phyloP scores from a whole-genome alignment of 2,797 vertebrate species.

The Petrocephalus schoutedeni region DNA sequence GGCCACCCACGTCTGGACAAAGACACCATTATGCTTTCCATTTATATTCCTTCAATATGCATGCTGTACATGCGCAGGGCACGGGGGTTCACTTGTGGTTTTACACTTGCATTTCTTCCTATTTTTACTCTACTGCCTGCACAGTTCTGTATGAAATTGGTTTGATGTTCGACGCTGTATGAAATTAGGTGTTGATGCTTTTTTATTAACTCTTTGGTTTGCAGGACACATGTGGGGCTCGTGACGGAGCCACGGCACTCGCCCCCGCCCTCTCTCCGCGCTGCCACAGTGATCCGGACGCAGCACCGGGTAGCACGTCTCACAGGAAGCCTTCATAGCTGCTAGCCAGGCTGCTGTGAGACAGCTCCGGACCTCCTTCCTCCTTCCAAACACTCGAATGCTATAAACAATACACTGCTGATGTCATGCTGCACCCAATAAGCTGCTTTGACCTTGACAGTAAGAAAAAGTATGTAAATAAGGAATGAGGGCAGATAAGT shows the following conservation, averaged over 20 bases:
- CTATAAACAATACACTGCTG: neutral
- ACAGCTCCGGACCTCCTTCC: neutral
- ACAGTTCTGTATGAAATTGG: neutral
- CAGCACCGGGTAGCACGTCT: neutral
- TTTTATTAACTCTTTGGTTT: neutral
- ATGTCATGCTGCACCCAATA: neutral
- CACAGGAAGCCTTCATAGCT: neutral
- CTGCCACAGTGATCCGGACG: neutral
- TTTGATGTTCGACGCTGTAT: too few relatives aligned
- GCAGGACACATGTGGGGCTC: neutral
- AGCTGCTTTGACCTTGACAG: slow-evolving; percentile 1
- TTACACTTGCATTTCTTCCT: neutral
- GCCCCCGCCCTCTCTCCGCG: neutral
- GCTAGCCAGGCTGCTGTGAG: neutral
- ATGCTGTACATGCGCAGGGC: neutral
- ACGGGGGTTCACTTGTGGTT: neutral
- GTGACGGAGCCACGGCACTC: too few relatives aligned
- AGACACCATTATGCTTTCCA: neutral
- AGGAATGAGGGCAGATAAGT: slow-evolving; percentile 2
- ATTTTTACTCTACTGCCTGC: neutral
- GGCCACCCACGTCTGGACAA: neutral
- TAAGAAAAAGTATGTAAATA: neutral
- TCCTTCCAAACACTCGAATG: slow-evolving; percentile 31
- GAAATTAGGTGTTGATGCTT: neutral
- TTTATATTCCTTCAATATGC: neutral